Conservation (phyloP, 2,888 invertebrate species). For the Biston betularia region DNA sequence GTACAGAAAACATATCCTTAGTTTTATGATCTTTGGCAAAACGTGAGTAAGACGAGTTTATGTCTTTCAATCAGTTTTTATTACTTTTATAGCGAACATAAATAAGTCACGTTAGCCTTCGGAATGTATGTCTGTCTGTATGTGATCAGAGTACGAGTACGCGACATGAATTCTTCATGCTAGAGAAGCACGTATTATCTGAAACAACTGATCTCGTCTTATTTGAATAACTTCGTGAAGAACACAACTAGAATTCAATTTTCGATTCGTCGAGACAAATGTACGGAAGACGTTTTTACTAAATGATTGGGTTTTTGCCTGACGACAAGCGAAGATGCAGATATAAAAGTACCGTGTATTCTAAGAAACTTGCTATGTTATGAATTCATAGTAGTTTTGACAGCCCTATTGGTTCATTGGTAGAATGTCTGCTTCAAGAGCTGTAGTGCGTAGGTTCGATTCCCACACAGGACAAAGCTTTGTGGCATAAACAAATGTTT, state of each 20-base stretch:
- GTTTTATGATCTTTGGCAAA: not conserved
- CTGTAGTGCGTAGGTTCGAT: too few relatives aligned
- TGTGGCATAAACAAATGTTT: too few relatives aligned
- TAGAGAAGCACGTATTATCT: not conserved
- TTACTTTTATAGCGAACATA: constrained; percentile 22
- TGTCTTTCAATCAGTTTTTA: constrained; percentile 32
- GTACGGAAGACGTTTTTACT: too few relatives aligned
- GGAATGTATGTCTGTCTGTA: constrained; percentile 8
- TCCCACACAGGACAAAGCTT: too few relatives aligned
- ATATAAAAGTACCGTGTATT: too few relatives aligned
- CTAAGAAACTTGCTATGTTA: too few relatives aligned
- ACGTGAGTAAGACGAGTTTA: constrained; percentile 24
- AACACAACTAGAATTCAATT: not conserved
- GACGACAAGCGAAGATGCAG: too few relatives aligned
- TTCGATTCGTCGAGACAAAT: not conserved
- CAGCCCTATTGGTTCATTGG: too few relatives aligned
- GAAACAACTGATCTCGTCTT: not conserved
- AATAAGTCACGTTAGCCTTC: constrained; percentile 23
- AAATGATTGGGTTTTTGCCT: too few relatives aligned
- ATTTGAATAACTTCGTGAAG: not conserved
- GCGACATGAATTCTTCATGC: constrained; percentile 10
- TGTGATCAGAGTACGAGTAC: constrained; percentile 17
- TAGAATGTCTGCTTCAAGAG: too few relatives aligned
- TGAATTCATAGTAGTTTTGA: too few relatives aligned
- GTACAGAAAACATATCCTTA: too few relatives aligned